Evolutionary conservation across 1,140 invertebrate genomes (phyloP), one percentile per base, ranked within the genome.

Genomic region (Wasmannia auropunctata): DNA sequence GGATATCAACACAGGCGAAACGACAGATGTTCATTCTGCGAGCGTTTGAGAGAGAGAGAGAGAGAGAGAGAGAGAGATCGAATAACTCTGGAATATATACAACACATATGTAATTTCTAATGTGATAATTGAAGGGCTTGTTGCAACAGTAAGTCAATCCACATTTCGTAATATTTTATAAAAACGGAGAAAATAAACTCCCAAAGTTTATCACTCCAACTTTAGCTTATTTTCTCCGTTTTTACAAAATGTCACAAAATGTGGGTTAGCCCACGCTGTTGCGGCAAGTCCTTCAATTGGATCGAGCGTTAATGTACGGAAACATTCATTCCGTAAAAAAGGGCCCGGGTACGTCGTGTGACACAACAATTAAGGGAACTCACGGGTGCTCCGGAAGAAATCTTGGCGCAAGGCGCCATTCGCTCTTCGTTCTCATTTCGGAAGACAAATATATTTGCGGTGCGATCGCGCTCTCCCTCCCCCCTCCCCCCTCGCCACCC

Each of bases 381-480:
- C 43, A 34, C 6, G 25, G n/a, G 63, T 11, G 43, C 37, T 72
- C 34, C 19, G 3, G 8, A 58, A 46, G 67, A 83, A 83, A 72
- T 70, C 70, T 74, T 56, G 79, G 79, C 49, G 79, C n/a, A n/a
- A 79, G 60, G 58, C 76, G 43, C 75, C 77, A 25, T 46, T 81
- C 76, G 11, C 79, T n/a, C n/a, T 22, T 22, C 67, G 79, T 83
- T 58, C 67, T 70, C 79, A 60, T 83, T 83, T 72, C 16, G 19
- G 14, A 37, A 83, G 79, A 83, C 67, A 83, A 83, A 83, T 83
- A 83, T 83, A 83, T 83, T 83, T 83, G 54, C 67, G 67, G 67
- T 40, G 37, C 67, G 34, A 74, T 43, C 51, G 28, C 62, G 19
- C n/a, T n/a, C n/a, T n/a, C n/a, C n/a, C n/a, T n/a, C n/a, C n/a